Base-by-base conservation (phyloP, 2,797 vertebrate genomes). In the Cyclura pinguis region DNA sequence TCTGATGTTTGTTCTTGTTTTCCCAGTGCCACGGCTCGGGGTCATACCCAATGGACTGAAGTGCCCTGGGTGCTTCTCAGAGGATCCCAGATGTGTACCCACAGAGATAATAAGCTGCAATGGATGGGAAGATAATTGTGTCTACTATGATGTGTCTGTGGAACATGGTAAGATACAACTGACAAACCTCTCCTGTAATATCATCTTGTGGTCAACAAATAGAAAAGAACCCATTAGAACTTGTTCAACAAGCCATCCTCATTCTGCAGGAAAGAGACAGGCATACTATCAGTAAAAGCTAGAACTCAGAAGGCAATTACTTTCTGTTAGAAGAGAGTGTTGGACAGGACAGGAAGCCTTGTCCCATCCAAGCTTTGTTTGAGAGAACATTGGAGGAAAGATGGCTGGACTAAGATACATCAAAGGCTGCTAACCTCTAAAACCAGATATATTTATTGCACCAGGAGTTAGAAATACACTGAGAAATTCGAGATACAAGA, bases 61-160 rank as follows among this genome's bases (percentile, higher is more conserved):
- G 24, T 91, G 90, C 18, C 90, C 90, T 0, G 90, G 90, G 12
- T 91, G 90, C 35, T 55, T 84, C 12, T 91, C 90, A 9, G 59
- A 77, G 57, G 86, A 78, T 35, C 86, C 74, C 2, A 42, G 35
- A 42, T 91, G 90, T 20, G 12, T 3, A 35, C 72, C 86, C 59
- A 91, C 90, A 0, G 72, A 91, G 73, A 52, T 91, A 6, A 4
- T 91, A 6, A 57, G 42, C 59, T 91, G 90, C 50, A 64, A 87
- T 13, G 90, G 73, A 50, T 84, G 86, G 90, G 90, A 91, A 50
- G 32, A 10, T 59, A 29, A 78, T 32, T 91, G 90, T 14, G 73
- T 87, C 62, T 87, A 78, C 81, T 87, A 87, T 24, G 73, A 78
- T 42, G 47, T 91, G 20, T 42, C 72, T 24, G 18, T 84, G 2